Evolutionary conservation across 2,113 vertebrate genomes (phyloP).

Genomic region (Dolichallabes microphthalmus): DNA sequence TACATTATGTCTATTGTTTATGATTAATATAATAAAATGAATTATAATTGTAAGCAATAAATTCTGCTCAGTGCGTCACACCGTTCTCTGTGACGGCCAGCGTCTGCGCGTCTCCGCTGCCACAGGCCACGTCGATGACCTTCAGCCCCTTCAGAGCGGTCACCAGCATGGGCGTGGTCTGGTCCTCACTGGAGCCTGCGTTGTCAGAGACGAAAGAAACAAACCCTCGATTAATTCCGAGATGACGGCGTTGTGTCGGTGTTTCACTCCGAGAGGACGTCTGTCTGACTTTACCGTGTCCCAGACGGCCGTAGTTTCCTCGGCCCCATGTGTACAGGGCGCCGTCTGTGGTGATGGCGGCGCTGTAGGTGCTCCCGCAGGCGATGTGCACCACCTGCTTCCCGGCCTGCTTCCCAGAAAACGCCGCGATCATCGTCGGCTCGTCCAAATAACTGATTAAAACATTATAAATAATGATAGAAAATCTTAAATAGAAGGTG

Average conservation of each 20-base stretch:
- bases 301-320: slow-evolving; percentile 94
- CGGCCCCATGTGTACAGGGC: slow-evolving; percentile 96
- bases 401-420: slow-evolving; percentile 89
- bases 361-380: slow-evolving; percentile 95
- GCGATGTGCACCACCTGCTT: slow-evolving; percentile 91
- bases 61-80: slow-evolving; percentile 57
- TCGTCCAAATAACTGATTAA: slow-evolving; percentile 95
- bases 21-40: neutral
- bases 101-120: slow-evolving; percentile 95
- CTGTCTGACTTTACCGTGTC: slow-evolving; percentile 78
- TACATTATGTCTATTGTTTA: neutral
- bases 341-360: slow-evolving; percentile 91
- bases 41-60: neutral
- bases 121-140: slow-evolving; percentile 92
- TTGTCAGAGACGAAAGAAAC: neutral
- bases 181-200: slow-evolving; percentile 94
- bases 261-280: neutral
- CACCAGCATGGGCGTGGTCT: slow-evolving; percentile 93
- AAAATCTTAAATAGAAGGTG: neutral
- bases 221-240: neutral
- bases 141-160: slow-evolving; percentile 91
- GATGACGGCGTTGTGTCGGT: neutral
- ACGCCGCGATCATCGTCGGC: slow-evolving; percentile 83
- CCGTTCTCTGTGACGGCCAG: slow-evolving; percentile 95
- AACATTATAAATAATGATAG: too few relatives aligned